phyloP scores from a whole-genome alignment of 2,888 invertebrate genomes.

The Eupithecia inturbata region DNA sequence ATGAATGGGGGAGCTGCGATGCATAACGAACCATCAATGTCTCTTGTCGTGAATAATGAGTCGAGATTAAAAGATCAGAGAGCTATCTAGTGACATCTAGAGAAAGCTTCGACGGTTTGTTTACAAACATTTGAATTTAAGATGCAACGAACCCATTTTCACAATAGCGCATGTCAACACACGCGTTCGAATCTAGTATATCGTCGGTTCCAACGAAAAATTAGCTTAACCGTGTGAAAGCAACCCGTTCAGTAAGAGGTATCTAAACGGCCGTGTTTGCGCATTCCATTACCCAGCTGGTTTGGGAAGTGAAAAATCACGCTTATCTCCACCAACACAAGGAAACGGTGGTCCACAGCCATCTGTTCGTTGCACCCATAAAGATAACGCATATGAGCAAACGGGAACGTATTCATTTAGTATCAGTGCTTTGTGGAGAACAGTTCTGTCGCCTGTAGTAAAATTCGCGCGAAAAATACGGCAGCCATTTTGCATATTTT shows the following conservation, averaged over 20 bases:
- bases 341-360: slow-evolving; percentile 76
- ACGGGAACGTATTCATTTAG: slow-evolving; percentile 76
- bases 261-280: slow-evolving; percentile 72
- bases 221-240: slow-evolving; percentile 70
- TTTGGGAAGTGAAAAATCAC: slow-evolving; percentile 83
- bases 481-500: slow-evolving; percentile 80
- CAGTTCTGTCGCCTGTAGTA: slow-evolving; percentile 62
- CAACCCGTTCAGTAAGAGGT: slow-evolving; percentile 64
- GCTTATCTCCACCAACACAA: slow-evolving; percentile 78
- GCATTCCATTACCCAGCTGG: slow-evolving; percentile 75
- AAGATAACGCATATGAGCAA: slow-evolving; percentile 80
- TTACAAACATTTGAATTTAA: slow-evolving; percentile 69
- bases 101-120: slow-evolving; percentile 66
- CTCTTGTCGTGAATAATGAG: slow-evolving; percentile 39
- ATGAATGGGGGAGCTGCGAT: slow-evolving; percentile 50
- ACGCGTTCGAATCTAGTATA: slow-evolving; percentile 45
- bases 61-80: slow-evolving; percentile 53
- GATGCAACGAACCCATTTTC: slow-evolving; percentile 37
- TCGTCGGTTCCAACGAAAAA: slow-evolving; percentile 65
- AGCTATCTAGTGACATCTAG: slow-evolving; percentile 73
- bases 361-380: slow-evolving; percentile 84
- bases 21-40: slow-evolving; percentile 52
- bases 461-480: slow-evolving; percentile 76
- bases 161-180: slow-evolving; percentile 45
- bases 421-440: slow-evolving; percentile 70